Conservation (phyloP, 2,888 invertebrate species). For the Pollenia griseotomentosa region DNA sequence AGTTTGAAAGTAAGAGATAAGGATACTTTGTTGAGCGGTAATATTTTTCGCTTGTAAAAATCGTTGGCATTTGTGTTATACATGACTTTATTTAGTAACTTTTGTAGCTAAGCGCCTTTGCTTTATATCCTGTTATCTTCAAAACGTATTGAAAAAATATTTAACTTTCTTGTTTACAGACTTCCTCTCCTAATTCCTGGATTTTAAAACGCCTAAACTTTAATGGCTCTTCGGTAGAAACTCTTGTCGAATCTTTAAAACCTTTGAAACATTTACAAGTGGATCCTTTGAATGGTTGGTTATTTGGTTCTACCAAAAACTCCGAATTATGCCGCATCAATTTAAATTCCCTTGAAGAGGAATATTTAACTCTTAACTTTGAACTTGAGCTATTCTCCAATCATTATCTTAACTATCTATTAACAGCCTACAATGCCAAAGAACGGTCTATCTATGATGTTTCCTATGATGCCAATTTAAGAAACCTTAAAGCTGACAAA, state of each 20-base stretch:
- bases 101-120: too few species aligned
- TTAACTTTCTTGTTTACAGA: constrained; percentile 74
- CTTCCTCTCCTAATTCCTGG: constrained; percentile 85
- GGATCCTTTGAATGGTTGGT: constrained; percentile 96
- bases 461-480: constrained; percentile 77
- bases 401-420: constrained; percentile 76
- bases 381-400: constrained; percentile 74
- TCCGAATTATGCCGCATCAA: constrained; percentile 76
- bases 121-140: too few species aligned
- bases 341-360: constrained; percentile 60
- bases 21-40: too few species aligned
- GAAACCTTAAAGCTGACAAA: background rate
- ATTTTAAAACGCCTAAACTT: constrained; percentile 88
- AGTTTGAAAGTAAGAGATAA: too few species aligned
- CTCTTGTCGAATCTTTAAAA: constrained; percentile 89
- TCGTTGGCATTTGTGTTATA: too few species aligned
- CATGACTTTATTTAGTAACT: too few species aligned
- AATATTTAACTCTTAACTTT: constrained; percentile 8
- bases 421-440: constrained; percentile 74
- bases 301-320: constrained; percentile 88
- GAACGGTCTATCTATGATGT: constrained; percentile 76
- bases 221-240: constrained; percentile 89
- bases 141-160: too few species aligned
- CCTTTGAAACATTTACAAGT: constrained; percentile 93
- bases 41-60: too few species aligned